A percentile compares a stretch with the other conserved stretches of the same genome.
These are phyloP conservation scores for Tapirus indicus DNA, from an alignment of 2,797 vertebrate genomes.

Conservation along the genomic window DNA sequence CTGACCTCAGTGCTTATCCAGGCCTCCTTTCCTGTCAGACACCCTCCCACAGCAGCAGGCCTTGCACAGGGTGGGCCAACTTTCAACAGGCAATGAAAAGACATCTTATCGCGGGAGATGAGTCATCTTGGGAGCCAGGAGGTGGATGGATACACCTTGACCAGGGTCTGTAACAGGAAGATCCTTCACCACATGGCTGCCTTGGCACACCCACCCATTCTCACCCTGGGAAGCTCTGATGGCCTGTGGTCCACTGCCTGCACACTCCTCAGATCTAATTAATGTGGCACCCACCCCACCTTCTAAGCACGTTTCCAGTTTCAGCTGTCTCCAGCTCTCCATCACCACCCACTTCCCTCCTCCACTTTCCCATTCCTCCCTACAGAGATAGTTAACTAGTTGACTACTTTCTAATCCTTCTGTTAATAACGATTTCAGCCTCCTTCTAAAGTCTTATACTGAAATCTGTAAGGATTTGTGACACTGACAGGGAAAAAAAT, in stretches of 20 bases:
- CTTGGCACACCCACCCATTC: background rate
- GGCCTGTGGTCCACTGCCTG: background rate
- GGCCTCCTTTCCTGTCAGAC: background rate
- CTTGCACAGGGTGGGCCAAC: background rate
- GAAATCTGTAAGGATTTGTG: background rate
- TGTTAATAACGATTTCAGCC: background rate
- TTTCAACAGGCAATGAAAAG: conserved; percentile 36
- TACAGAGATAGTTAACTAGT: background rate
- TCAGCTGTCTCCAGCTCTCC: background rate
- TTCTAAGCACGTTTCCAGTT: background rate
- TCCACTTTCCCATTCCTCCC: background rate
- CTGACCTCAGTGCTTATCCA: background rate
- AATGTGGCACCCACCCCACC: background rate
- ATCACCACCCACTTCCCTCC: background rate
- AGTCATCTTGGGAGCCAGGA: background rate
- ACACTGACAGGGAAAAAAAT: background rate
- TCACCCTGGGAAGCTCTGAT: background rate
- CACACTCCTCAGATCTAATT: background rate
- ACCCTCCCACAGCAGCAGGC: background rate
- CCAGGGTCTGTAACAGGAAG: background rate
- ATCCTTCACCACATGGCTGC: background rate
- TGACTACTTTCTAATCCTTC: background rate
- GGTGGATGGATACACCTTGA: background rate
- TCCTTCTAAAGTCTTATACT: background rate
- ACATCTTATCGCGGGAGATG: background rate